phyloP scores from a whole-genome alignment of 2,888 invertebrate species.

The Scrobipalpa atriplicella region DNA sequence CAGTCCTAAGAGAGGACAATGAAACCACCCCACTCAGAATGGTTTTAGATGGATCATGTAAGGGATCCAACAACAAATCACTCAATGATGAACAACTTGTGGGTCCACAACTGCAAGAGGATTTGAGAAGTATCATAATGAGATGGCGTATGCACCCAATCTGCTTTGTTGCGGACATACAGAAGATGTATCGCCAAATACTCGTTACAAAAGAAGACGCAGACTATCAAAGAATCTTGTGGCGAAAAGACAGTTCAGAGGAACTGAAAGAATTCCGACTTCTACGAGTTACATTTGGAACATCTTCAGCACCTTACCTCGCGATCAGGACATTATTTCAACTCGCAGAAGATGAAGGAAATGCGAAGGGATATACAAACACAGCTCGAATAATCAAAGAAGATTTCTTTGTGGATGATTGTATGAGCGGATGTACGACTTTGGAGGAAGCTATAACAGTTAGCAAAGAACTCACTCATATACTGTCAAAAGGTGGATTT shows the following conservation, averaged over 20 bases:
- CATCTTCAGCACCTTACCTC: constrained; percentile 38
- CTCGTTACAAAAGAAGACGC: constrained; percentile 35
- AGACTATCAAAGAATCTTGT: constrained; percentile 39
- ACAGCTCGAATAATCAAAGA: constrained; percentile 34
- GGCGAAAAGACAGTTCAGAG: constrained; percentile 13
- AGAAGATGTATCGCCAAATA: constrained; percentile 45
- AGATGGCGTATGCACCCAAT: constrained; percentile 39
- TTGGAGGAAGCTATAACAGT: constrained; percentile 33
- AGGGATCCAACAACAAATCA: constrained; percentile 29
- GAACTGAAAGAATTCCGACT: constrained; percentile 21
- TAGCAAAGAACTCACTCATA: background rate
- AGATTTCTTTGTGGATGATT: constrained; percentile 28
- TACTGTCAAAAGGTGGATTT: constrained; percentile 36
- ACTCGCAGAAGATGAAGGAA: constrained; percentile 33
- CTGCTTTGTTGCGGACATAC: constrained; percentile 40
- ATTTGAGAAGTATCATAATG: constrained; percentile 38
- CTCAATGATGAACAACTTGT: constrained; percentile 39
- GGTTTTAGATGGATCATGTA: constrained; percentile 35
- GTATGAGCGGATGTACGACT: constrained; percentile 29
- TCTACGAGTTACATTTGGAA: constrained; percentile 39
- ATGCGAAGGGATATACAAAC: constrained; percentile 13
- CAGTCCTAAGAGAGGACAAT: constrained; percentile 38
- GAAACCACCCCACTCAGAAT: constrained; percentile 32
- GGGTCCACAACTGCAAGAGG: constrained; percentile 40
- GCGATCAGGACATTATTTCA: constrained; percentile 35